phyloP scores from a whole-genome alignment of 1,140 invertebrate genomes.

The Dendrolimus kikuchii region DNA sequence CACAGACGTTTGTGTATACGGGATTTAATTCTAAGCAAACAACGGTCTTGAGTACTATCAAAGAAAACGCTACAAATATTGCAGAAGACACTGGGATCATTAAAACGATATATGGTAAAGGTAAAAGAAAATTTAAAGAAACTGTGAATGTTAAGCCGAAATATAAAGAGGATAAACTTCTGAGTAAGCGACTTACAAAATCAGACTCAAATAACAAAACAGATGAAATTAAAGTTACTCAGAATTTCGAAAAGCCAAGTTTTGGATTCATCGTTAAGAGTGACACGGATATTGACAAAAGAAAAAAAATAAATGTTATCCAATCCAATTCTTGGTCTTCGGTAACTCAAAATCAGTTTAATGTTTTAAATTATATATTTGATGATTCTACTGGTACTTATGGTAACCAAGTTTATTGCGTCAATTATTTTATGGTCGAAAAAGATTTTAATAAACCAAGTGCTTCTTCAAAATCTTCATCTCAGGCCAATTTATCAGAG shows the following conservation, averaged over 20 bases:
- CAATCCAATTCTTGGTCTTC: constrained; percentile 25
- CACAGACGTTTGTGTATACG: constrained; percentile 14
- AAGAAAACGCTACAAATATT: constrained; percentile 1
- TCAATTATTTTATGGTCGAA: constrained; percentile 48
- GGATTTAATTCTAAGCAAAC: constrained; percentile 11
- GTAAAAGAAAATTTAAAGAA: constrained; percentile 10
- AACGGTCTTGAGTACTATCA: constrained; percentile 6
- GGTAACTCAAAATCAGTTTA: constrained; percentile 16
- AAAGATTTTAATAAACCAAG: constrained; percentile 15
- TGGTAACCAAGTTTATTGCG: constrained; percentile 38
- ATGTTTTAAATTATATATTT: constrained; percentile 43
- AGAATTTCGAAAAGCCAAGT: no score
- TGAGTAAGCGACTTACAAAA: neutral
- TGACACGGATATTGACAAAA: constrained; percentile 16
- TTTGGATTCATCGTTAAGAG: constrained; percentile 12
- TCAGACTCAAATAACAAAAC: neutral
- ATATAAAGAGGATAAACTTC: constrained; percentile 1
- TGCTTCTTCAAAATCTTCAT: constrained; percentile 14
- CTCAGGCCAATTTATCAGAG: constrained; percentile 12
- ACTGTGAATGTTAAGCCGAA: neutral
- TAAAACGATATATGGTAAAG: constrained; percentile 18
- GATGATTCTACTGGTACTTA: constrained; percentile 22
- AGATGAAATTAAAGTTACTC: neutral
- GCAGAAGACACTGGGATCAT: constrained; percentile 11
- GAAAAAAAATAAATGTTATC: constrained; percentile 9